Conservation (phyloP, 2,797 vertebrate species). For the Dipus sagitta region DNA sequence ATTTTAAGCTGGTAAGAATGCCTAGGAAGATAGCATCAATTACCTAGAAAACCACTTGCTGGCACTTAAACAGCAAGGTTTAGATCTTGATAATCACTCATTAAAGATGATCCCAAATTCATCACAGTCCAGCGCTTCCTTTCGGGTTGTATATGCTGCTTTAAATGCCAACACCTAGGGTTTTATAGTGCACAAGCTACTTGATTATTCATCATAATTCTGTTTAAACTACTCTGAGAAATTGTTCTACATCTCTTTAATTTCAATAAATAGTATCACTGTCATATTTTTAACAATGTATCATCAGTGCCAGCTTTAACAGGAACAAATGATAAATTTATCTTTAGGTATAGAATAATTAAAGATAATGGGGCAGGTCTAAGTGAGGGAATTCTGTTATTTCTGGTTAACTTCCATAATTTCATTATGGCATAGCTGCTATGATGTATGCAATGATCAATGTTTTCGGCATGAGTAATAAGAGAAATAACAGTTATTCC, state of each 20-base stretch:
- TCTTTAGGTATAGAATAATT: slow-evolving; percentile 37
- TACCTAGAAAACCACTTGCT: slow-evolving; percentile 45
- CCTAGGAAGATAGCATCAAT: slow-evolving; percentile 20
- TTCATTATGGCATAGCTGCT: slow-evolving; percentile 4
- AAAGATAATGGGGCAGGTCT: slow-evolving; percentile 5
- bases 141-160: not conserved
- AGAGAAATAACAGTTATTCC: not conserved
- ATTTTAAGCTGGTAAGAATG: slow-evolving; percentile 26
- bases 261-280: not conserved
- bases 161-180: not conserved
- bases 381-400: slow-evolving; percentile 13
- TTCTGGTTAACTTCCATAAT: slow-evolving; percentile 28
- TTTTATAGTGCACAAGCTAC: not conserved
- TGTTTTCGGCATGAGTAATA: slow-evolving; percentile 44
- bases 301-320: slow-evolving; percentile 1
- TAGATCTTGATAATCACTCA: slow-evolving; percentile 42
- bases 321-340: slow-evolving; percentile 31
- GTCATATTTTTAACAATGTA: not conserved
- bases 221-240: slow-evolving; percentile 6
- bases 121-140: not conserved
- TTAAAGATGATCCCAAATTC: slow-evolving; percentile 36
- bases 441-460: not conserved
- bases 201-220: not conserved
- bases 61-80: slow-evolving; percentile 46
- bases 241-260: slow-evolving; percentile 45